These are phyloP conservation scores for Botrylloides violaceus DNA, from an alignment of 23 tunicate genomes.

Conservation along the genomic window DNA sequence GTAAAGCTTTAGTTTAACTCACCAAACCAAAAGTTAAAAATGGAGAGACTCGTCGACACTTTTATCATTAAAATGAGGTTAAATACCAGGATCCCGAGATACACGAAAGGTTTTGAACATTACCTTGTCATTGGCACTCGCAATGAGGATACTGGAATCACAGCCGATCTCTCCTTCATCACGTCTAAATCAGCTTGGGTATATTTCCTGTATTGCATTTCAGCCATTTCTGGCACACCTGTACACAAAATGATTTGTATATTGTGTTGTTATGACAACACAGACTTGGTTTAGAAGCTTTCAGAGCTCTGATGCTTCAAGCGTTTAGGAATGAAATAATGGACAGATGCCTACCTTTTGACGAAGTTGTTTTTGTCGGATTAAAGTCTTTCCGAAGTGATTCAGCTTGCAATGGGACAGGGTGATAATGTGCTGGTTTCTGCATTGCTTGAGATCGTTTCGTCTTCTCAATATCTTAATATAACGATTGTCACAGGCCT, in stretches of 20 bases:
- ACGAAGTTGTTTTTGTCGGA: background rate
- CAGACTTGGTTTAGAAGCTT: background rate
- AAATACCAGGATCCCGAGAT: too few species aligned
- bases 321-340: background rate
- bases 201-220: background rate
- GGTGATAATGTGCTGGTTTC: constrained; percentile 24
- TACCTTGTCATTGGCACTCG: constrained; percentile 40
- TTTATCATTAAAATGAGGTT: too few species aligned
- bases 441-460: background rate
- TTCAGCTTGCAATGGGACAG: constrained; percentile 14
- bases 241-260: too few species aligned
- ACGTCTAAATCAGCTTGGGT: constrained; percentile 25
- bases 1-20: too few species aligned
- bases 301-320: background rate
- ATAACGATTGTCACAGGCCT: too few species aligned
- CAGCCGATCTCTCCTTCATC: constrained; percentile 47
- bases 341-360: background rate
- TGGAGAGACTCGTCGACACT: too few species aligned
- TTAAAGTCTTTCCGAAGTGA: constrained; percentile 55
- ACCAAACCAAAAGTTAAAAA: too few species aligned
- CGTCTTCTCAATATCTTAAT: background rate
- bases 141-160: constrained; percentile 55
- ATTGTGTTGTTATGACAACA: background rate
- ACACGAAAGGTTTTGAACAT: background rate
- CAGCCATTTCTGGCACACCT: background rate